Evolutionary conservation across 2,113 vertebrate genomes (phyloP), one percentile per base, ranked within the genome.

Genomic region (Mastomys coucha): DNA sequence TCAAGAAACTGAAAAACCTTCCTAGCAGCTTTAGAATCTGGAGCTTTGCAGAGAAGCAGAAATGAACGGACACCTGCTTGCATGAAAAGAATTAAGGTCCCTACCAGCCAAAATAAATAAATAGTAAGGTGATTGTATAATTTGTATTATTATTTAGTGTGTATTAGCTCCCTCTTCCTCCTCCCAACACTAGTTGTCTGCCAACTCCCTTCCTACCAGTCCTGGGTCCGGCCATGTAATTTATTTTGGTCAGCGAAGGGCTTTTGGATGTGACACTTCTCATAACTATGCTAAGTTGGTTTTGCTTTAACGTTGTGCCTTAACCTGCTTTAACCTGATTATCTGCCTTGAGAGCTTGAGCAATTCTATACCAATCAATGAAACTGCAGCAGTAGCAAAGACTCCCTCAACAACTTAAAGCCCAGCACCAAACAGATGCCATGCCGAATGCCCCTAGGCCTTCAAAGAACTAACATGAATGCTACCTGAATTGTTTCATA

Each of bases 71-170:
- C 49, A 33, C 28, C 49, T 91, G 28, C 13, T 56, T 65, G 49
- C 42, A 85, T 19, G 42, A 78, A 81, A 91, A 93, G 26, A 73
- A 85, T 56, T 91, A 65, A 4, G 3, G 85, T 80, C 45, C 14
- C 36, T 91, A 82, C 13, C 60, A 39, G 53, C 82, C 42, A 53
- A 90, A 78, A 82, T 78, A 96, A 91, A 77, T 10, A 85, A n/a
- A 73, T 22, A 45, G 42, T 8, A 45, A 92, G 14, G 39, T 28
- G n/a, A 75, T 1, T 31, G 0, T 60, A 60, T 87, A 14, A 22
- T 88, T 69, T 70, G 36, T 72, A 20, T 42, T 93, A 80, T n/a
- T 67, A 88, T 36, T 88, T 26, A 89, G 69, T 69, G 65, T 51
- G 85, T 78, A 78, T 77, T 85, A 69, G 33, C n/a, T 70, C 42